Evolutionary conservation across 2,888 invertebrate species (phyloP).

Genomic region (Ormyrus thymus): DNA sequence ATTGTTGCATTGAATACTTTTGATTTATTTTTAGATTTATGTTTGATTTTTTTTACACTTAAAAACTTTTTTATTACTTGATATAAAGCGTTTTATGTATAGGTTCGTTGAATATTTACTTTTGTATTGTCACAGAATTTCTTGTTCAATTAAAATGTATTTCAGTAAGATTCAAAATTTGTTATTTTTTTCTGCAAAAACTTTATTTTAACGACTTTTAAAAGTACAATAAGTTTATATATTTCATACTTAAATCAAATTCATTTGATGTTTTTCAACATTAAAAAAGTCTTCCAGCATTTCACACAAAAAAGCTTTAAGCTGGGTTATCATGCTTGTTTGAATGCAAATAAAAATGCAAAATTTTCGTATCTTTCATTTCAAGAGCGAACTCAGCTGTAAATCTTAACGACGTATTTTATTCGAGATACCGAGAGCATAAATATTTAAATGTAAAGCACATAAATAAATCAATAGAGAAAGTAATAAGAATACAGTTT

Average conservation of each 20-base stretch:
- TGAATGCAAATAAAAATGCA: slow-evolving; percentile 50
- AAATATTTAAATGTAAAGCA: slow-evolving; percentile 50
- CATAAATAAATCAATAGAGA: slow-evolving; percentile 51
- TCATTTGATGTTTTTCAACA: slow-evolving; percentile 51
- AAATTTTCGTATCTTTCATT: slow-evolving; percentile 23
- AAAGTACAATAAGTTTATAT: slow-evolving; percentile 57
- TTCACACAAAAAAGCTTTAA: slow-evolving; percentile 53
- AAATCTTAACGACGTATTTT: slow-evolving; percentile 19
- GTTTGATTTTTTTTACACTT: slow-evolving; percentile 4
- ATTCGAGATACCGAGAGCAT: slow-evolving; percentile 41
- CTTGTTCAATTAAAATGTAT: slow-evolving; percentile 26
- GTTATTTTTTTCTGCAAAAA: slow-evolving; percentile 55
- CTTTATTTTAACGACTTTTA: slow-evolving; percentile 58
- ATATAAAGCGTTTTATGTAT: not conserved
- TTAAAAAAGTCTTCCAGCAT: slow-evolving; percentile 53
- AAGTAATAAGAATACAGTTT: slow-evolving; percentile 44
- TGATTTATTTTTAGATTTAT: slow-evolving; percentile 18
- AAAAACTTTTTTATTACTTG: slow-evolving; percentile 13
- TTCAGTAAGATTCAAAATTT: slow-evolving; percentile 22
- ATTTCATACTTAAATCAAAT: slow-evolving; percentile 53
- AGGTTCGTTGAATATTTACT: slow-evolving; percentile 1
- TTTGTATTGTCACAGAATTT: slow-evolving; percentile 10
- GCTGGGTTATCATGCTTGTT: slow-evolving; percentile 44
- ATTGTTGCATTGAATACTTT: slow-evolving; percentile 36
- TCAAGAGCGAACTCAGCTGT: slow-evolving; percentile 11